Evolutionary conservation across 2,797 vertebrate genomes (phyloP).

Genomic region (Hydrophis major): DNA sequence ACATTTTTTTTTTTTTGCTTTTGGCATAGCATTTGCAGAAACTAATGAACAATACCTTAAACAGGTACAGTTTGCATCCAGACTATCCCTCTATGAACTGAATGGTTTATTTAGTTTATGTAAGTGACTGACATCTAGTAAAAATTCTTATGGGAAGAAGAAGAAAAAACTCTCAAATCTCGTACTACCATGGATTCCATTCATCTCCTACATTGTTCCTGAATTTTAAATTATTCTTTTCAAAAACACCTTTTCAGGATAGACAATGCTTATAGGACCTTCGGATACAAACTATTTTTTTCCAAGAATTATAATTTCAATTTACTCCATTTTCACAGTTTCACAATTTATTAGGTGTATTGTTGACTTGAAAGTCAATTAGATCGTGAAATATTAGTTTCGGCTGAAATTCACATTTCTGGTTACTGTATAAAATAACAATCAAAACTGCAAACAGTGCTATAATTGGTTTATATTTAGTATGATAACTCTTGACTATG

Average conservation of each 20-base stretch:
- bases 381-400: background rate
- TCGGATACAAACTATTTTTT: background rate
- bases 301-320: background rate
- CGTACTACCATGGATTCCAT: background rate
- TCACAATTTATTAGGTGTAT: background rate
- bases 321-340: background rate
- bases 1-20: background rate
- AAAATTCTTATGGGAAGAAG: background rate
- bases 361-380: background rate
- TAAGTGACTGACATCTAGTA: background rate
- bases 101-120: background rate
- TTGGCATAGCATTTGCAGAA: background rate
- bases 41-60: background rate
- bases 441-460: background rate
- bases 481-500: background rate
- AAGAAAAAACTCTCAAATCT: background rate
- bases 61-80: background rate
- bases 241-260: background rate
- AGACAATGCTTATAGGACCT: background rate
- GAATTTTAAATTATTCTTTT: background rate
- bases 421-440: background rate
- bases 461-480: background rate
- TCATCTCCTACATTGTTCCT: background rate
- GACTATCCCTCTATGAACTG: background rate
- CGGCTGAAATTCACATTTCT: background rate